These are phyloP conservation scores for Spilarctia lutea DNA, from an alignment of 2,888 invertebrate genomes.

Conservation along the genomic window DNA sequence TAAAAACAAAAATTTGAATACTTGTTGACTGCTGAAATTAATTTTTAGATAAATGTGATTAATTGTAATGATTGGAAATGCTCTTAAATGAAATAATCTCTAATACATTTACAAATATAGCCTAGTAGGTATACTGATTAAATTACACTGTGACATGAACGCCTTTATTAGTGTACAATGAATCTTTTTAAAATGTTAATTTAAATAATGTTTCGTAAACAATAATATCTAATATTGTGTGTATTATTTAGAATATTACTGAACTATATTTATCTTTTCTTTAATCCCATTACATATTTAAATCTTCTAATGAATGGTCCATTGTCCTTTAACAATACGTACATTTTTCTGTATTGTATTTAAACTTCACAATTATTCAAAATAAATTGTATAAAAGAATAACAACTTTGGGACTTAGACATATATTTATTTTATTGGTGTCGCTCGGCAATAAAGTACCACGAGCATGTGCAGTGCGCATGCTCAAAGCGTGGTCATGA, in stretches of 20 bases:
- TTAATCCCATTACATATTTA: no score
- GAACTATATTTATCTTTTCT: no score
- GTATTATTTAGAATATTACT: no score
- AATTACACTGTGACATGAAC: conserved; percentile 59
- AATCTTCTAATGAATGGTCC: no score
- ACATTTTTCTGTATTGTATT: no score
- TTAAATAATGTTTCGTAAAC: no score
- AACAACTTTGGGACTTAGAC: background rate
- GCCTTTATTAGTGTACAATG: conserved; percentile 66
- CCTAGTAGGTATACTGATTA: conserved; percentile 42
- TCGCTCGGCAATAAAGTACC: conserved; percentile 69
- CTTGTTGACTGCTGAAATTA: background rate
- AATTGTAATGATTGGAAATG: background rate
- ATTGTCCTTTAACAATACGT: no score
- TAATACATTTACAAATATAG: background rate
- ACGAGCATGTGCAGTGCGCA: conserved; percentile 78
- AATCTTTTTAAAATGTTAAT: background rate
- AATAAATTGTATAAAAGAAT: background rate
- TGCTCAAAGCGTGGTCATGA: conserved; percentile 67
- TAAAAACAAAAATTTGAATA: background rate
- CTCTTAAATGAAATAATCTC: background rate
- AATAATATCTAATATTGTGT: no score
- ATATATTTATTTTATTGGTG: conserved; percentile 8
- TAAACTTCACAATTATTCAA: background rate
- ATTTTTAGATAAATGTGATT: background rate